phyloP scores from a whole-genome alignment of 2,888 invertebrate species.

The Gandaritis pyraliata region DNA sequence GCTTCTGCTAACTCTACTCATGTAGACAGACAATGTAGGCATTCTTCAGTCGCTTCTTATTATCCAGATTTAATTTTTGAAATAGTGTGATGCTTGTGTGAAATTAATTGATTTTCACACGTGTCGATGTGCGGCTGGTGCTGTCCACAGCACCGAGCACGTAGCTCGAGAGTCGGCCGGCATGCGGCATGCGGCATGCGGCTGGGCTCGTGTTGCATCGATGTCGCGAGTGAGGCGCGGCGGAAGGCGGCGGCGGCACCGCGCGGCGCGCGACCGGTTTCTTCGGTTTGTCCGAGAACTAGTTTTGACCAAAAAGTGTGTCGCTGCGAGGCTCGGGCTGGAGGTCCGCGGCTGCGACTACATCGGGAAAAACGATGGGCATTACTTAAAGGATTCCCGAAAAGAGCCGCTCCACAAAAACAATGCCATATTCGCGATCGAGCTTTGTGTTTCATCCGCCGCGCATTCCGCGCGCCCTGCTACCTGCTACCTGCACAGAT shows the following conservation, averaged over 20 bases:
- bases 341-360: conserved; percentile 61
- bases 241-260: conserved; percentile 2
- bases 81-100: no score
- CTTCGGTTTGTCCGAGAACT: conserved; percentile 28
- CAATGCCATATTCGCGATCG: conserved; percentile 50
- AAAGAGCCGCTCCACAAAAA: conserved; percentile 68
- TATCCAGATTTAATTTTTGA: no score
- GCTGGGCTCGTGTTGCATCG: not conserved
- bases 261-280: conserved; percentile 48
- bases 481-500: no score
- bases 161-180: no score
- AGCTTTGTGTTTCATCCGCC: conserved; percentile 48
- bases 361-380: conserved; percentile 61
- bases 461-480: conserved; percentile 4
- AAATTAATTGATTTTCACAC: no score
- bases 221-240: conserved; percentile 17
- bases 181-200: no score
- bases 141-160: no score
- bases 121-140: no score
- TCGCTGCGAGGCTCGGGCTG: conserved; percentile 47
- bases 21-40: no score
- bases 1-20: no score
- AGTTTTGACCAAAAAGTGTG: conserved; percentile 57
- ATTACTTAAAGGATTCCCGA: conserved; percentile 67
- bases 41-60: no score